Conservation (phyloP, 2,113 vertebrate species). For the Octodon degus region DNA sequence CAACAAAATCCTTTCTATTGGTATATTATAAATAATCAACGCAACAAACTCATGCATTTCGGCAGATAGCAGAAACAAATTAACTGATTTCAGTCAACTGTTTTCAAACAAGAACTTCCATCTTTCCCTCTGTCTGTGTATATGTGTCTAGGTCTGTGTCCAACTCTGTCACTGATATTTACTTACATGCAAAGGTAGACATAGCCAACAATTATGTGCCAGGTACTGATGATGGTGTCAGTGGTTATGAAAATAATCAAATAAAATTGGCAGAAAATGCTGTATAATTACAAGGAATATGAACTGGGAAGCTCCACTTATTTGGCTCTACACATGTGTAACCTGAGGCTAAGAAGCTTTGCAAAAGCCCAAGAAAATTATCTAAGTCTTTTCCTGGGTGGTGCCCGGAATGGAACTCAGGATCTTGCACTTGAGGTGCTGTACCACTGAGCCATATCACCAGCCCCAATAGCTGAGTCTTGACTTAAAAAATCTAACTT, state of each 20-base stretch:
- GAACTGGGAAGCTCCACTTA: background rate
- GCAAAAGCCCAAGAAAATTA: background rate
- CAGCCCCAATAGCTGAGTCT: background rate
- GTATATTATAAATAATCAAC: constrained; percentile 26
- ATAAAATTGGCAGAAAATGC: background rate
- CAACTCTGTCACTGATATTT: background rate
- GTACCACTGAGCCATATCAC: too few relatives aligned
- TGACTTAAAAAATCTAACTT: background rate
- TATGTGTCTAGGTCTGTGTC: background rate
- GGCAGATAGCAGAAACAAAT: background rate
- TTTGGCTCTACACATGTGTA: background rate
- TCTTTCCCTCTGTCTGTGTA: background rate
- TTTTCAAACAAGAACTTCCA: background rate
- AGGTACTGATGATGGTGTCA: background rate
- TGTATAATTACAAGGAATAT: background rate
- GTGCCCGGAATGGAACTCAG: too few relatives aligned
- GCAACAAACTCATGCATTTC: background rate
- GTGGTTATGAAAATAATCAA: background rate
- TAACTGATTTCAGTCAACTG: background rate
- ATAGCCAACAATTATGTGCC: background rate
- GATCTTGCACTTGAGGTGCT: too few relatives aligned
- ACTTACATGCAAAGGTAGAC: background rate
- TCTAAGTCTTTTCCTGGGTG: background rate
- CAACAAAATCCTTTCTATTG: constrained; percentile 19
- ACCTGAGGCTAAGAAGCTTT: background rate